Conservation (phyloP, 2,888 invertebrate genomes). For the Chymomyza procnemis region DNA sequence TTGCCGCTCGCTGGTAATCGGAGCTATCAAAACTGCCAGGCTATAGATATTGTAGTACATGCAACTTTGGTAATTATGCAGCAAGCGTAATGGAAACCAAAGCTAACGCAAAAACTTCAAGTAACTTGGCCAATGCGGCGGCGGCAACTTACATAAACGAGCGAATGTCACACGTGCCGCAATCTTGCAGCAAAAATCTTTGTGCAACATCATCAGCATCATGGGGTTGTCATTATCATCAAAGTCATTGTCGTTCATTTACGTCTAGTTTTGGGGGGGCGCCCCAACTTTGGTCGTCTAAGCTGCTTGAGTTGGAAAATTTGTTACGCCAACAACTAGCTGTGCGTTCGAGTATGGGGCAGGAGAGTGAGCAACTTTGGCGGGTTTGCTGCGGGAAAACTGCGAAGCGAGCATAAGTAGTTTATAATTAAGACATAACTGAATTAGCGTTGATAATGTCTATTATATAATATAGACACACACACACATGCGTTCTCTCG, state of each 20-base stretch:
- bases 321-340: conserved; percentile 30
- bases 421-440: conserved; percentile 76
- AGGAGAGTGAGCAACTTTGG: not conserved
- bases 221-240: not conserved
- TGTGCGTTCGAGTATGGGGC: too few relatives aligned
- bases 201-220: not conserved
- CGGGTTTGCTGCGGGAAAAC: conserved; percentile 4
- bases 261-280: not conserved
- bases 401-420: conserved; percentile 65
- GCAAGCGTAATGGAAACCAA: conserved; percentile 20
- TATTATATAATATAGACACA: conserved; percentile 44
- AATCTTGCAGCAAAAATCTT: not conserved
- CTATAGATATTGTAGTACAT: conserved; percentile 11
- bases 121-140: conserved; percentile 22
- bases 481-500: conserved; percentile 8
- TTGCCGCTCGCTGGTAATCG: conserved; percentile 44
- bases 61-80: conserved; percentile 63
- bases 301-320: conserved; percentile 51
- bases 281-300: conserved; percentile 13
- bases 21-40: conserved; percentile 57
- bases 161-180: conserved; percentile 68
- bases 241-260: not conserved
- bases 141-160: conserved; percentile 15
- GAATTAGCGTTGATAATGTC: conserved; percentile 75
- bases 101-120: conserved; percentile 28